Evolutionary conservation across 2,888 invertebrate species (phyloP).

Genomic region (Catocala fraxini): DNA sequence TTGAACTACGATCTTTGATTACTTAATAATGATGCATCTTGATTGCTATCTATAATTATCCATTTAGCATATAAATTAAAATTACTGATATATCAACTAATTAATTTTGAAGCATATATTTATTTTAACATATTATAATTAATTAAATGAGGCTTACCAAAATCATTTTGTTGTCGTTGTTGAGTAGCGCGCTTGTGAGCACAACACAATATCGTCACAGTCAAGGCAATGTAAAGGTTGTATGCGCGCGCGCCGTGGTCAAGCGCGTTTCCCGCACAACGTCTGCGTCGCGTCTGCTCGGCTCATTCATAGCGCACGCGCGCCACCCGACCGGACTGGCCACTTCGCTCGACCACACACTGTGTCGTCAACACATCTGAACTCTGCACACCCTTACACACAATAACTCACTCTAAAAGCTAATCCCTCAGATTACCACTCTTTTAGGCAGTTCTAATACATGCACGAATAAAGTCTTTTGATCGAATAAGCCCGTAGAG

Average conservation of each 20-base stretch:
- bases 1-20: no score
- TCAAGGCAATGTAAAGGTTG: constrained; percentile 14
- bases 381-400: not conserved
- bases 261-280: constrained; percentile 68
- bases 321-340: constrained; percentile 26
- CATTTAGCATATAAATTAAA: not conserved
- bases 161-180: constrained; percentile 10
- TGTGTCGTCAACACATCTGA: constrained; percentile 6
- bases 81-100: not conserved
- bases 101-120: not conserved
- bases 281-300: constrained; percentile 61
- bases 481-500: no score
- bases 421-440: no score
- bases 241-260: constrained; percentile 35
- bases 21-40: no score
- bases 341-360: constrained; percentile 20
- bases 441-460: no score
- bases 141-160: constrained; percentile 11
- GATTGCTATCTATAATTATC: no score
- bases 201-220: constrained; percentile 27
- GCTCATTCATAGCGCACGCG: constrained; percentile 60
- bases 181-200: not conserved
- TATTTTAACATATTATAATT: constrained; percentile 6
- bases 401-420: not conserved
- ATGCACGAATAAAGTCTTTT: no score